Percentiles rank a stretch among this genome's conserved stretches.
phyloP scores from a whole-genome alignment of 2,113 vertebrate genomes.

The Mormyrus lacerda region DNA sequence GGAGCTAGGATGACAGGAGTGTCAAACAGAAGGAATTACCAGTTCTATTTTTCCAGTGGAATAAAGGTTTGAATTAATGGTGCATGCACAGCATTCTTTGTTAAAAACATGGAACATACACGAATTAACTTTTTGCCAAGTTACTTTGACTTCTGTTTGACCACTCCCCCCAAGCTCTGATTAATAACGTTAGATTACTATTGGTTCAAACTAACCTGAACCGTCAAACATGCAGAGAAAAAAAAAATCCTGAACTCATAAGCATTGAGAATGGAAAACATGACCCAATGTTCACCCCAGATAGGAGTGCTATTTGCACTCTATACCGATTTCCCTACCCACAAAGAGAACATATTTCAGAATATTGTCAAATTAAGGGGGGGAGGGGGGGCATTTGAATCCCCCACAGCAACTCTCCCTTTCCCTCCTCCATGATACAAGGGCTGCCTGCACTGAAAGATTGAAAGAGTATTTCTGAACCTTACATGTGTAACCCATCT shows the following conservation, averaged over 20 bases:
- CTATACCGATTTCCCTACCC: neutral
- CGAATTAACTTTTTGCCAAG: neutral
- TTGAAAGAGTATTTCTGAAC: neutral
- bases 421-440: neutral
- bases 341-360: neutral
- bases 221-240: neutral
- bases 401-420: neutral
- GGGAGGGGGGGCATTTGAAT: neutral
- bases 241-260: neutral
- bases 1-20: neutral
- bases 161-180: neutral
- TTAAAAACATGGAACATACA: neutral
- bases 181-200: neutral
- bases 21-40: neutral
- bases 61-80: neutral
- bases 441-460: neutral
- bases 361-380: neutral
- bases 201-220: neutral
- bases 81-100: neutral
- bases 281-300: neutral
- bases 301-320: neutral
- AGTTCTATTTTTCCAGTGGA: neutral
- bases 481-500: neutral
- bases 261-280: neutral
- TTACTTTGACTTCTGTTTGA: neutral